Conservation (phyloP, 2,888 invertebrate species). For the Malthinus flaveolus region DNA sequence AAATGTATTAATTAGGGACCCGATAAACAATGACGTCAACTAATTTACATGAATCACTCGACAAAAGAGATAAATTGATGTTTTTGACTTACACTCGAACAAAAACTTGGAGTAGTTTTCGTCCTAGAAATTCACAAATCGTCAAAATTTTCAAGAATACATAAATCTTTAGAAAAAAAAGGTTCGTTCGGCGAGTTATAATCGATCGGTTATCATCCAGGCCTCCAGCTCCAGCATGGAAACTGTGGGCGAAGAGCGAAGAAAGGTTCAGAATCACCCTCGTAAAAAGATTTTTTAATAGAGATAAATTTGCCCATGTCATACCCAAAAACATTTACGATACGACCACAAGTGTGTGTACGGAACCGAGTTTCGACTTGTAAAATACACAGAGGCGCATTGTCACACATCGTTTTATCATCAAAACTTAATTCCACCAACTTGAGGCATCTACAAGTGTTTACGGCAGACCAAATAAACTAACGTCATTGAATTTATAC, state of each 20-base stretch:
- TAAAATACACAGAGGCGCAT: constrained; percentile 18
- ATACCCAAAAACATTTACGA: constrained; percentile 44
- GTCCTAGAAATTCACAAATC: neutral
- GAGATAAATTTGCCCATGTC: constrained; percentile 51
- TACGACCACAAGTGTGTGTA: constrained; percentile 48
- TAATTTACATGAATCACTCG: constrained; percentile 21
- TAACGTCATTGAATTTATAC: constrained; percentile 37
- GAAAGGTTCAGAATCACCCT: constrained; percentile 37
- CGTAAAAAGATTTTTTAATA: constrained; percentile 45
- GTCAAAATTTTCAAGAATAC: too few species aligned
- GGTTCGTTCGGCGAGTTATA: too few species aligned
- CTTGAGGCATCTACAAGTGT: constrained; percentile 53
- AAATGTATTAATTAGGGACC: constrained; percentile 11
- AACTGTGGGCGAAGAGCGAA: neutral
- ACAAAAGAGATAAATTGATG: constrained; percentile 11
- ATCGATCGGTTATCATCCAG: too few species aligned
- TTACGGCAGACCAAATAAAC: constrained; percentile 43
- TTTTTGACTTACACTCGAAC: neutral
- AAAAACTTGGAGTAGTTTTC: neutral
- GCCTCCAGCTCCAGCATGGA: neutral
- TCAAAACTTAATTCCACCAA: constrained; percentile 49
- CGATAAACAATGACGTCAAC: constrained; percentile 15
- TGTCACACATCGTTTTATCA: constrained; percentile 18
- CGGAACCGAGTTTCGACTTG: constrained; percentile 35
- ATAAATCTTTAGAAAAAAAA: too few species aligned